Base-by-base conservation (phyloP, 2,113 vertebrate species). In the Notechis scutatus region DNA sequence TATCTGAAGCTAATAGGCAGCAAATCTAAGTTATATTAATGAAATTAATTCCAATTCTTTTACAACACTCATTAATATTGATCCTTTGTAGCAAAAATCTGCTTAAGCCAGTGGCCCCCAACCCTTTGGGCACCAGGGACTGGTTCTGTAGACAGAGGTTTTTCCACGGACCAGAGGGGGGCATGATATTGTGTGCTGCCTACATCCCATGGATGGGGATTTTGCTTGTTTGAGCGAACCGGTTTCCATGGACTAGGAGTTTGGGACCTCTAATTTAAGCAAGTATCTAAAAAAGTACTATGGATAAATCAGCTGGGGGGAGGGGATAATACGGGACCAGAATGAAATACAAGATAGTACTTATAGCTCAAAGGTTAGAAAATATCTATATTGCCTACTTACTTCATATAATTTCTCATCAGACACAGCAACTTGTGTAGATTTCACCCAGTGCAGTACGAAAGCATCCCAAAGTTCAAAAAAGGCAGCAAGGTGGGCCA, bases 381-480 rank as follows among this genome's bases (percentile, higher is more conserved):
- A 8, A 14, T 14, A 47, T 23, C 20, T 86, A 56, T 5, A 20
- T 21, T 14, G 47, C 20, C n/a, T 89, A 94, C 97, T 98, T 91
- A 98, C 98, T 95, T 97, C 94, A 42, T 88, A 69, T 81, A 96
- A 88, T 26, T 85, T 96, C 94, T 98, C 95, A 81, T 99, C 98
- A 34, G 98, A 98, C 94, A 99, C 97, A 92, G 97, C 96, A 81
- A 97, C 97, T 93, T 98, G 98, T 93, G 98, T 98, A 2, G 97
- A 98, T 94, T 98, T 98, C 57, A 99, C 95, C 87, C 98, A 99
- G 90, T 98, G 98, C 94, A 98, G 96, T 15, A 96, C 94, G 91
- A 98, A 98, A 0, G 97, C 96, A 97, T 98, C 98, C 98, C 98
- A 99, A 89, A 98, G 96, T 93, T 99, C 98, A 95, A 99, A 99